phyloP scores from a whole-genome alignment of 2,888 invertebrate species.

The Notocelia uddmanniana region DNA sequence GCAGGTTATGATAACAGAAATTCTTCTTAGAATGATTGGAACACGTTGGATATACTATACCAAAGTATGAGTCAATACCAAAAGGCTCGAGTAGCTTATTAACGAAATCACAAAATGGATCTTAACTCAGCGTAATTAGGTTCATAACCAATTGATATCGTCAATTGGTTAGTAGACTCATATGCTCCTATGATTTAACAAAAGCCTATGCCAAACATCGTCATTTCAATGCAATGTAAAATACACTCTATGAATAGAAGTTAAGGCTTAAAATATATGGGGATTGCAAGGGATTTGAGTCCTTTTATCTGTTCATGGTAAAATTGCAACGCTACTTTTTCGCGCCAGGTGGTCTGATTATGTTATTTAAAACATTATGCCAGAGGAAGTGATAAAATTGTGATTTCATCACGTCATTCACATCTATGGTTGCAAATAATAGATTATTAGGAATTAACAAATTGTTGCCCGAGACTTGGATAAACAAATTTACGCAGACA shows the following conservation, averaged over 20 bases:
- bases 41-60: background rate
- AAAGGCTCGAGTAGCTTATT: background rate
- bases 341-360: conserved; percentile 8
- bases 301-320: background rate
- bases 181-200: background rate
- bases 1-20: background rate
- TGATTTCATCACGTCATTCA: background rate
- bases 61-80: background rate
- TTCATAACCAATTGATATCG: background rate
- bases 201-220: background rate
- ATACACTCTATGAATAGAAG: background rate
- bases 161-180: background rate
- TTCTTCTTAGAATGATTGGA: background rate
- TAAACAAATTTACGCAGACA: too few relatives aligned
- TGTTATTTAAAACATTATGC: background rate
- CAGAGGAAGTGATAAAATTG: background rate
- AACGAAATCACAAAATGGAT: too few relatives aligned
- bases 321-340: conserved; percentile 16
- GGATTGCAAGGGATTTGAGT: background rate
- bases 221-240: background rate
- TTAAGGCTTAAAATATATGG: background rate
- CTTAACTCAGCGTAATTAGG: background rate
- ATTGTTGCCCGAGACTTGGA: too few relatives aligned
- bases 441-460: too few relatives aligned
- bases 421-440: too few relatives aligned